Evolutionary conservation across 2,888 invertebrate species (phyloP), one percentile per base, ranked within the genome.

Genomic region (Biston stratarius): DNA sequence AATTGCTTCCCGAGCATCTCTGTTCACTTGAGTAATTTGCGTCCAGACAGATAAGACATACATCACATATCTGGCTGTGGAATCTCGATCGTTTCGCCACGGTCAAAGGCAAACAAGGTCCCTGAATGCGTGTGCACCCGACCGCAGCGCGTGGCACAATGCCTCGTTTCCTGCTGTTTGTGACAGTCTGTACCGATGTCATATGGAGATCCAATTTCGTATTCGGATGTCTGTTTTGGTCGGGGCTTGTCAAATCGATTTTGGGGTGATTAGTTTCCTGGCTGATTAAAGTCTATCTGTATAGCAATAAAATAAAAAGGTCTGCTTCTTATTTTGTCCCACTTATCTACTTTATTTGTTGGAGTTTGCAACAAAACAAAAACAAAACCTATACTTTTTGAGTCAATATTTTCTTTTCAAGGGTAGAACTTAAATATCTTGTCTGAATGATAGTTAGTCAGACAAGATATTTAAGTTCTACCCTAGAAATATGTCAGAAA

Each of bases 121-220:
- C 49, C 44, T 57, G 60, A 61, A 57, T 75, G 69, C 72, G 69
- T 64, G 73, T 69, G 71, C 79, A 80, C 64, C 74, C 71, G 74
- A 77, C 75, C 83, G 81, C 70, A 74, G 65, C 77, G 69, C 75
- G 74, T 71, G 74, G 66, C 77, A 83, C 81, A 83, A 82, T 82
- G 78, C 75, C 67, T 71, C 77, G 78, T 77, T 81, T 83, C 82
- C 81, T 77, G 82, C 76, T 72, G 72, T 74, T 74, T 77, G 71
- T 74, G 67, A 61, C 71, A 64, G 72, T 73, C 75, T 73, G 74
- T 76, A 74, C 74, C 56, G 75, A 73, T 67, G 61, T 65, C 74
- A 77, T 78, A 76, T 80, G 75, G 69, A 79, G 80, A 83, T 83
- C 77, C 77, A 77, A 81, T 81, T 81, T 81, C 69, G 76, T 73